Base-by-base conservation (phyloP, 1,140 invertebrate species). In the Yoshiicerus persimilis region DNA sequence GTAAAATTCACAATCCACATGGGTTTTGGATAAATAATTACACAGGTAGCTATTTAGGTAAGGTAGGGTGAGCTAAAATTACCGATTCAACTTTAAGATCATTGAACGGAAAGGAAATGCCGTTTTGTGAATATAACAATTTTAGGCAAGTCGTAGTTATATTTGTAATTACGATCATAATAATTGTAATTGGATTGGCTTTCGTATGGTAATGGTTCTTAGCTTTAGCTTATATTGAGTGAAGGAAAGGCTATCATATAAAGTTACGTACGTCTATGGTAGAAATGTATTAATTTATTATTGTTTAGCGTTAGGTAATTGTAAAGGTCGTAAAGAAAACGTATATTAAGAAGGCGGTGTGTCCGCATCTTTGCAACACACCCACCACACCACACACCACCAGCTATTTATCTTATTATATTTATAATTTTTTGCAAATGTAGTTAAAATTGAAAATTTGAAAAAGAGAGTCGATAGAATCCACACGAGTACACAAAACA, bases 361-460 rank as follows among this genome's bases (percentile, higher is more conserved):
- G 66, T 27, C 66, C 11, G 30, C 16, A n/a, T n/a, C n/a, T n/a
- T 30, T 70, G 66, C 27, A 36, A 80, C 32, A 38, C 27, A 70
- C 10, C 13, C 25, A 38, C 75, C n/a, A 38, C 38, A 80, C n/a
- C 13, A 11, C 20, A n/a, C 38, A 80, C 20, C 75, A 36, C 20
- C 38, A 80, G 30, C 30, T 34, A 36, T 80, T 38, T 2, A 8
- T 80, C 34, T 36, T 80, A 80, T 34, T 38, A 16, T 36, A 36
- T 10, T 32, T 3, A 20, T 20, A 36, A 80, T 20, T 80, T 23
- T 34, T 36, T 80, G 75, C 30, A 80, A 80, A 80, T 80, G 75
- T 80, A 80, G 75, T 34, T 80, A 80, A 80, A 80, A 80, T 80
- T 80, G 75, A 27, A 70, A 70, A 70, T 25, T 70, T 70, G 64